Evolutionary conservation across 1,140 invertebrate species (phyloP), one percentile per base, ranked within the genome.

Genomic region (Thaumetopoea pityocampa): DNA sequence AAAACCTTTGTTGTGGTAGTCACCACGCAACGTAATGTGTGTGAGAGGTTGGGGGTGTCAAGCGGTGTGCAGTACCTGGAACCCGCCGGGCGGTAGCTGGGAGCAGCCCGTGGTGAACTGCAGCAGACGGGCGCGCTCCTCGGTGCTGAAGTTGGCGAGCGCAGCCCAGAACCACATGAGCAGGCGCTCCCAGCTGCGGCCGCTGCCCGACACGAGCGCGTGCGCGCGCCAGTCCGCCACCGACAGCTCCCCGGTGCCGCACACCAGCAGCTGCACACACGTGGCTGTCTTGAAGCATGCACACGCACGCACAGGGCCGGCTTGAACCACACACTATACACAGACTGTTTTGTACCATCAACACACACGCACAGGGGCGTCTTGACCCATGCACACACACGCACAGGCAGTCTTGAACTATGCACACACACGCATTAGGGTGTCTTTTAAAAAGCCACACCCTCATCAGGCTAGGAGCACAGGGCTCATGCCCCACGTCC

Each of bases 51-150:
- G 23, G 10, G 1, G 2, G 10, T 15, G 19, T 5, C 17, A 38
- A 91, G 5, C 93, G 94, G 64, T 96, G 96, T 71, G 95, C 94
- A n/a, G 15, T n/a, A 79, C 82, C 58, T 87, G 87, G 78, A 93
- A 97, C 5, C 96, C 96, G 22, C 94, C 95, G 1, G 95, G 93
- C 32, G 96, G 96, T 62, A 98, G 88, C 84, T 96, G 94, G 5
- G 94, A 94, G 76, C 94, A 96, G 23, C 93, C 94, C 0, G 96
- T 98, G n/a, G 94, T 96, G 79, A 98, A 98, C 82, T 98, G 96
- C 49, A 98, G 86, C 40, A 98, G 86, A 24, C 96, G 86, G 0
- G 95, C 96, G 90, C 97, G 96, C 87, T 98, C 96, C 71, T 97
- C 96, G 61, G 94, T 92, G 16, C 93, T 95, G 72, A 98, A 96